A percentile compares a stretch with the other conserved stretches of the same genome.
Evolutionary conservation across 2,113 vertebrate genomes (phyloP).

Genomic region (Sylvia atricapilla): DNA sequence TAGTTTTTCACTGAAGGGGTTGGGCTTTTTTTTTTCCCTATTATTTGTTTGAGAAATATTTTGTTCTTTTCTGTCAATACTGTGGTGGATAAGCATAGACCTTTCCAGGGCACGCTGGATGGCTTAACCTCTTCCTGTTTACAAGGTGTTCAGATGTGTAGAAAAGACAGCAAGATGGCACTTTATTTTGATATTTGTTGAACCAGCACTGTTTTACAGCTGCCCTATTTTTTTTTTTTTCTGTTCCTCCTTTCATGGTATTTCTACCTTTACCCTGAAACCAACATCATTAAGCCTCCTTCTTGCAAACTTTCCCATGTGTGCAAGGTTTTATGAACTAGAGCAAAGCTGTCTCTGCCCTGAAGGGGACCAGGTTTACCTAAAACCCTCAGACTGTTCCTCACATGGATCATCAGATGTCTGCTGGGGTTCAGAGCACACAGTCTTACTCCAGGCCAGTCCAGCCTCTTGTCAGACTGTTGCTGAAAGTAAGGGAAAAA

Average conservation of each 20-base stretch:
- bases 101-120: not conserved
- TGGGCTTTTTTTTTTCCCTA: no score
- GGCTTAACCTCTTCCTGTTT: not conserved
- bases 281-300: not conserved
- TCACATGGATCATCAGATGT: not conserved
- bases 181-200: not conserved
- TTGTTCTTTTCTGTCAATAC: not conserved
- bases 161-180: not conserved
- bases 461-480: not conserved
- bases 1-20: not conserved
- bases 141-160: not conserved
- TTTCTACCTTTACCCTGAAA: not conserved
- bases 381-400: not conserved
- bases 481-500: rapidly evolving
- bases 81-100: not conserved
- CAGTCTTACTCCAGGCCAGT: not conserved
- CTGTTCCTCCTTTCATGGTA: not conserved
- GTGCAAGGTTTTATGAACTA: not conserved
- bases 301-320: not conserved
- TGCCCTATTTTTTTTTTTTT: not conserved
- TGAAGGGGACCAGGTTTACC: not conserved
- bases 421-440: not conserved
- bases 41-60: not conserved
- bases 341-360: not conserved
- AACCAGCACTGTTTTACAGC: not conserved